A percentile compares a stretch with the other conserved stretches of the same genome.
Evolutionary conservation across 2,888 invertebrate genomes (phyloP).

Genomic region (Oeneis ivallda): DNA sequence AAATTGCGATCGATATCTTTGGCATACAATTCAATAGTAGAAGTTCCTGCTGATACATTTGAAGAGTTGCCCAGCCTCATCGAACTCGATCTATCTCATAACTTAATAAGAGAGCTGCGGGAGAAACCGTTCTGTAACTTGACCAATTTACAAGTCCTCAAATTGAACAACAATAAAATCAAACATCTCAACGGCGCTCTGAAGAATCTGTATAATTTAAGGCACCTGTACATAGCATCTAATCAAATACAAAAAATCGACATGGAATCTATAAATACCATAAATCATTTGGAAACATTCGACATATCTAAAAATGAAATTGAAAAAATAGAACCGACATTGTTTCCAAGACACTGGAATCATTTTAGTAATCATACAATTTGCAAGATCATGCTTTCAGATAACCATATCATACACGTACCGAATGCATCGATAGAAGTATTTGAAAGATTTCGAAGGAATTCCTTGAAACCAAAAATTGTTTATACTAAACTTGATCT

Average conservation of each 20-base stretch:
- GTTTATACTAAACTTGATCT: slow-evolving; percentile 63
- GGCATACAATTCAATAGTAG: slow-evolving; percentile 54
- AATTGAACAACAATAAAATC: slow-evolving; percentile 63
- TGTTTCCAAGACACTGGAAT: slow-evolving; percentile 66
- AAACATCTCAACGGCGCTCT: slow-evolving; percentile 68
- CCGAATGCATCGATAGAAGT: slow-evolving; percentile 58
- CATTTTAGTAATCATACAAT: slow-evolving; percentile 57
- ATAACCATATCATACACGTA: slow-evolving; percentile 56
- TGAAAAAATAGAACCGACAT: slow-evolving; percentile 52
- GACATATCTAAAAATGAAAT: slow-evolving; percentile 67
- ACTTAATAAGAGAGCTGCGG: slow-evolving; percentile 56
- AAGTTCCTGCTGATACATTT: slow-evolving; percentile 56
- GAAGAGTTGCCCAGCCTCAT: slow-evolving; percentile 54
- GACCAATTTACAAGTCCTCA: slow-evolving; percentile 56
- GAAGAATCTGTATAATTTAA: slow-evolving; percentile 59
- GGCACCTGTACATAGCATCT: slow-evolving; percentile 60
- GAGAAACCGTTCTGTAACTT: slow-evolving; percentile 64
- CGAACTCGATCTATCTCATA: slow-evolving; percentile 65
- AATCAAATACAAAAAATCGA: slow-evolving; percentile 63
- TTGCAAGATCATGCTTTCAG: slow-evolving; percentile 65
- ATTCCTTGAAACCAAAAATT: slow-evolving; percentile 27
- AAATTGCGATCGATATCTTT: slow-evolving; percentile 55
- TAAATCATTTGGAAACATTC: slow-evolving; percentile 67
- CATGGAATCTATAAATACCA: slow-evolving; percentile 59
- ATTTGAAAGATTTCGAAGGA: slow-evolving; percentile 47